phyloP scores from a whole-genome alignment of 92 coral and sea anemone genomes.

The Siderastrea radians region DNA sequence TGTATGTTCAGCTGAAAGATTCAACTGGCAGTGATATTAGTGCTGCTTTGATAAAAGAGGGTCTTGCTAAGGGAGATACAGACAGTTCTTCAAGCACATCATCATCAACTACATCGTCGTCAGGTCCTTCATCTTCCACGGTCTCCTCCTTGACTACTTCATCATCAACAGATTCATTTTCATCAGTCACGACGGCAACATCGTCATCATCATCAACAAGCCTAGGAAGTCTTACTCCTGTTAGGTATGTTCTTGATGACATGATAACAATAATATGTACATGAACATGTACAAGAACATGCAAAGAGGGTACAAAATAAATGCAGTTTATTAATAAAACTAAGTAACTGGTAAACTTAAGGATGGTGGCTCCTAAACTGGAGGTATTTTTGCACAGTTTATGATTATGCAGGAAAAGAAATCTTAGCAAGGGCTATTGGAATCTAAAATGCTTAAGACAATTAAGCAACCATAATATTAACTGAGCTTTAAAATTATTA shows the following conservation, averaged over 20 bases:
- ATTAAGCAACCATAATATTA: no score
- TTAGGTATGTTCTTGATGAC: conserved; percentile 23
- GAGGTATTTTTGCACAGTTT: no score
- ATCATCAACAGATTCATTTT: conserved; percentile 39
- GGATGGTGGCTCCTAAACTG: no score
- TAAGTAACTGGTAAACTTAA: no score
- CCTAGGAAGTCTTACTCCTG: neutral
- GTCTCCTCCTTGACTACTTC: conserved; percentile 16
- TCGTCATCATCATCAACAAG: conserved; percentile 7
- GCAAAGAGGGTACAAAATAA: no score
- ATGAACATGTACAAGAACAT: no score
- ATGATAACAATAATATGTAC: no score
- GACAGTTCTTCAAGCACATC: conserved; percentile 49
- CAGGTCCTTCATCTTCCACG: neutral
- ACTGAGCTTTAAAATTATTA: no score
- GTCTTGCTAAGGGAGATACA: conserved; percentile 27
- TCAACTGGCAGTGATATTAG: conserved; percentile 56
- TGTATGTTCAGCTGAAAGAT: conserved; percentile 64
- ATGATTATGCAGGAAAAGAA: no score
- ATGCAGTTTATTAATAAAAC: no score
- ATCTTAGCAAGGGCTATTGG: no score
- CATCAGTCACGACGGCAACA: conserved; percentile 2
- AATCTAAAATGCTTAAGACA: no score
- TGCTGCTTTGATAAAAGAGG: conserved; percentile 57
- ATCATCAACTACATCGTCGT: conserved; percentile 63